phyloP scores from a whole-genome alignment of 2,113 vertebrate genomes.

The Labeo rohita region DNA sequence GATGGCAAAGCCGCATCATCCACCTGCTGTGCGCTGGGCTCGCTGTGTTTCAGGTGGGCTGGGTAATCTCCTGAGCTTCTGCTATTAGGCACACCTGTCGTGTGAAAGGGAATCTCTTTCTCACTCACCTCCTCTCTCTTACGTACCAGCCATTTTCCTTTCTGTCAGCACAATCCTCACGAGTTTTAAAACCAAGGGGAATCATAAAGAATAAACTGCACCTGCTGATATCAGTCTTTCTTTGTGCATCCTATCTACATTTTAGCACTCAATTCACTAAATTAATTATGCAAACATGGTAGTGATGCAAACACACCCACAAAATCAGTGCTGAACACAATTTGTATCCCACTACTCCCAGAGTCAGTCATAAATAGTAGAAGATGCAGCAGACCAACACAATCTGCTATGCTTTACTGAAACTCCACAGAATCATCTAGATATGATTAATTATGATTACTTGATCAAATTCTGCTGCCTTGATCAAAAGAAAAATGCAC shows the following conservation, averaged over 20 bases:
- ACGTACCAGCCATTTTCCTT: background rate
- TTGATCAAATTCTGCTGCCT: background rate
- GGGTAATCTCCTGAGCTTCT: conserved; percentile 69
- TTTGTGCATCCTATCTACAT: background rate
- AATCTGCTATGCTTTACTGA: background rate
- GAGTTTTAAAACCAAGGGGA: background rate
- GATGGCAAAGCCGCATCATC: conserved; percentile 29
- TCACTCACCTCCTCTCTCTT: background rate
- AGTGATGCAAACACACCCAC: background rate
- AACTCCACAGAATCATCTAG: background rate
- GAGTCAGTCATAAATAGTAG: background rate
- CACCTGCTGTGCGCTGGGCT: conserved; percentile 53
- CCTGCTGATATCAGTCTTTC: background rate
- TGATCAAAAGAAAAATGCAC: background rate
- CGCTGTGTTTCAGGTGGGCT: conserved; percentile 53
- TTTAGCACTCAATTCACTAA: background rate
- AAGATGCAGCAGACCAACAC: background rate
- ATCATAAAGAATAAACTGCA: background rate
- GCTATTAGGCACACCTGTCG: conserved; percentile 58
- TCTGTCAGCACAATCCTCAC: background rate
- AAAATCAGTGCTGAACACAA: background rate
- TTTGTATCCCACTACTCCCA: background rate
- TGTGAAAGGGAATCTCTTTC: conserved; percentile 42
- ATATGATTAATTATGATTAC: background rate
- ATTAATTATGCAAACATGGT: background rate